Evolutionary conservation across 2,113 vertebrate species (phyloP), one percentile per base, ranked within the genome.

Genomic region (Silurus asotus): DNA sequence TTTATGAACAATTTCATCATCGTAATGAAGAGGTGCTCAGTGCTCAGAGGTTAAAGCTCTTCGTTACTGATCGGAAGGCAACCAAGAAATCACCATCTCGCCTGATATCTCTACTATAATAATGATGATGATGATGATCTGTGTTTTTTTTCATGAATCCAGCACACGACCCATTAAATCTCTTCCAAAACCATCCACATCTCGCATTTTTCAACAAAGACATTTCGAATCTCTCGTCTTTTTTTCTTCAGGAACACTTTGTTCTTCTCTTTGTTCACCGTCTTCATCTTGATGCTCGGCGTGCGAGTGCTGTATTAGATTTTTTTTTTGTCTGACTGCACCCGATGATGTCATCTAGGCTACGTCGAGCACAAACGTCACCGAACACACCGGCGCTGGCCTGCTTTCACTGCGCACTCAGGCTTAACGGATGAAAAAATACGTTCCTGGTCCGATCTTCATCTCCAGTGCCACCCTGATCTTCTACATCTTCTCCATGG

Each of bases 281-380:
- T 51, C 45, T 51, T 48, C 20, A 15, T 77, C 17, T 28, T 25
- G 1, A 56, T 8, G 51, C 11, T 53, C 2, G 13, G 8, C 55
- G 3, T 56, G 51, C 11, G 7, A 25, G 51, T 6, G 7, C 4
- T 17, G 8, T n/a, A n/a, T 53, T 20, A 15, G 17, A 2, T 23
- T n/a, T 25, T n/a, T 55, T 55, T 64, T 85, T n/a, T 87, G 62
- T 77, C 23, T 45, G 25, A 58, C 70, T 78, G 88, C 88, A 87
- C 88, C 85, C 86, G 45, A 85, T 89, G 80, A 89, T 81, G 82
- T 89, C 86, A 89, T 86, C 65, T 45, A 74, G 70, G 51, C 48
- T 80, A 80, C 86, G 67, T 87, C 83, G 80, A 87, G 65, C 79
- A 15, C 79, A 81, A 87, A 67, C 88, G 58, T 65, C 88, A 84